Conservation (phyloP, 2,888 invertebrate species). For the Callimorpha dominula region DNA sequence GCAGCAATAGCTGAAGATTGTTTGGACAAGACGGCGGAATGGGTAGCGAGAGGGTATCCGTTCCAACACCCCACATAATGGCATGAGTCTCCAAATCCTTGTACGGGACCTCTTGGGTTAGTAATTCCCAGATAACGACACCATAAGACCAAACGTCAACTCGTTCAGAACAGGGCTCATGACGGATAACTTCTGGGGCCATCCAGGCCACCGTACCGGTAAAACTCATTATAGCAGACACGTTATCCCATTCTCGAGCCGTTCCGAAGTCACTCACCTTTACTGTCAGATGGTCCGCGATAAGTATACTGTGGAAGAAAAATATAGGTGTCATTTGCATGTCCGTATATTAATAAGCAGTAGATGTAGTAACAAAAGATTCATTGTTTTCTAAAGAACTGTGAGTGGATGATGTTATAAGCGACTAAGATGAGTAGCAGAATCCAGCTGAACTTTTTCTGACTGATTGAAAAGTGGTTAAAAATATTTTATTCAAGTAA, state of each 20-base stretch:
- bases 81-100: conserved; percentile 94
- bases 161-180: conserved; percentile 98
- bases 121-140: conserved; percentile 98
- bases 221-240: conserved; percentile 98
- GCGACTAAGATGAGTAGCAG: no score
- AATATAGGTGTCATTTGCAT: no score
- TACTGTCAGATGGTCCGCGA: conserved; percentile 92
- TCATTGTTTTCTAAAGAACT: not conserved
- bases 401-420: not conserved
- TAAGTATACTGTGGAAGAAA: conserved; percentile 89
- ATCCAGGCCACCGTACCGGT: conserved; percentile 99
- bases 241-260: conserved; percentile 97
- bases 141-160: conserved; percentile 99
- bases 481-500: no score
- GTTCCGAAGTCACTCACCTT: conserved; percentile 99
- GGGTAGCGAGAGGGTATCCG: conserved; percentile 95
- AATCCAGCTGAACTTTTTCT: no score
- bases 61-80: conserved; percentile 99
- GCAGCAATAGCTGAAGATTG: conserved; percentile 94
- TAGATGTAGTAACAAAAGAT: no score
- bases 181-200: conserved; percentile 99
- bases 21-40: conserved; percentile 96
- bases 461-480: no score
- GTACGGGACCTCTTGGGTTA: conserved; percentile 91
- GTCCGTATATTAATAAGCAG: no score